Conservation (phyloP, 2,888 invertebrate genomes). For the Tiphia femorata region DNA sequence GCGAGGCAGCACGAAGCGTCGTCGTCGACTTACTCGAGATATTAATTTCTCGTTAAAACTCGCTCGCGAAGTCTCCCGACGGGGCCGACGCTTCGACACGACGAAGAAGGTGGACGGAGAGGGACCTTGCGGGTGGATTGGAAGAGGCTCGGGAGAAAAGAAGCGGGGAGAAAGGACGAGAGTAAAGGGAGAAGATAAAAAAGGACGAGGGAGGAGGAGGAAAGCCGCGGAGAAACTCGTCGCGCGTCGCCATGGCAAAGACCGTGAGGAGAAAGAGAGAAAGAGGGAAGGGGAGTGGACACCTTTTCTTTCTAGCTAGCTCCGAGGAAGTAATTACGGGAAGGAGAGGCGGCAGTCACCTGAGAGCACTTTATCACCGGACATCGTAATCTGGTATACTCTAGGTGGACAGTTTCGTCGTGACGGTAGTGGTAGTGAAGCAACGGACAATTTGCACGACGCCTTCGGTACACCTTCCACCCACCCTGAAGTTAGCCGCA, state of each 20-base stretch:
- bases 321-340: slow-evolving; percentile 36
- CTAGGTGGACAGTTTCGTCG: slow-evolving; percentile 9
- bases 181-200: slow-evolving; percentile 13
- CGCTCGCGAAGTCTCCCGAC: slow-evolving; percentile 21
- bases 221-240: slow-evolving; percentile 34
- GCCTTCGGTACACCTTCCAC: background rate
- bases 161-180: slow-evolving; percentile 11
- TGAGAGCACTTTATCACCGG: slow-evolving; percentile 42
- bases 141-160: slow-evolving; percentile 13
- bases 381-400: slow-evolving; percentile 34
- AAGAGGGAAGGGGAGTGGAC: slow-evolving; percentile 18
- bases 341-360: slow-evolving; percentile 31
- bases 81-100: slow-evolving; percentile 23
- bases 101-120: slow-evolving; percentile 2
- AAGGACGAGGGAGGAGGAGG: slow-evolving; percentile 20
- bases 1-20: slow-evolving; percentile 21
- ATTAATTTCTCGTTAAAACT: slow-evolving; percentile 59
- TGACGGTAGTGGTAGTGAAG: background rate
- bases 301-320: slow-evolving; percentile 31
- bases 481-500: too few species aligned
- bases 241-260: slow-evolving; percentile 31
- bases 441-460: slow-evolving; percentile 23
- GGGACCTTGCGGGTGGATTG: too few species aligned
- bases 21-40: slow-evolving; percentile 48
- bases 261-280: slow-evolving; percentile 19